These are phyloP conservation scores for Drosophila niveifrons DNA, from an alignment of 2,888 invertebrate genomes.

Conservation along the genomic window DNA sequence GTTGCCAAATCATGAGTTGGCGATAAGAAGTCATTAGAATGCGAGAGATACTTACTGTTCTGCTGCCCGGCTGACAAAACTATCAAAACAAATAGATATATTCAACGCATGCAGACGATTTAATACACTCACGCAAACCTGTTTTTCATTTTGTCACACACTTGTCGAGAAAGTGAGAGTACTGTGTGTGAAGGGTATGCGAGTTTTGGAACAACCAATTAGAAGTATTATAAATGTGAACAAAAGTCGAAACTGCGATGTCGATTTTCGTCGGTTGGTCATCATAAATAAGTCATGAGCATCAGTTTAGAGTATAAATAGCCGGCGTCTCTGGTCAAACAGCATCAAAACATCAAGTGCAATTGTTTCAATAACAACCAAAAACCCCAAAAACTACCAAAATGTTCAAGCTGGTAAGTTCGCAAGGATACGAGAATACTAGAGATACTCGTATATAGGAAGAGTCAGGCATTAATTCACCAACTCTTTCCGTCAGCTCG, in stretches of 20 bases:
- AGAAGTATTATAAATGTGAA: conserved; percentile 45
- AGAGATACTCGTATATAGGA: background rate
- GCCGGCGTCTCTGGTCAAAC: conserved; percentile 17
- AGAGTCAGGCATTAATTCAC: background rate
- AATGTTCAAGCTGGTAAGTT: conserved; percentile 83
- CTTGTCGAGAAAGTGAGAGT: background rate
- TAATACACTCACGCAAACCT: background rate
- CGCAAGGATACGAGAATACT: conserved; percentile 1
- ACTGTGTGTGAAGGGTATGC: conserved; percentile 3
- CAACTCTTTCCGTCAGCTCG: conserved; percentile 55
- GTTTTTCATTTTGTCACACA: no score
- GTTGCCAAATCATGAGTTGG: conserved; percentile 42
- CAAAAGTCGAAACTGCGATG: conserved; percentile 13
- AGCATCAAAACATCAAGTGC: conserved; percentile 66
- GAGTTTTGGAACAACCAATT: conserved; percentile 27
- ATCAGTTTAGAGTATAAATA: conserved; percentile 68
- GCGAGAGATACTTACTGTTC: conserved; percentile 41
- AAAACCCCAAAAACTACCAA: conserved; percentile 53
- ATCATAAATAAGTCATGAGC: conserved; percentile 70
- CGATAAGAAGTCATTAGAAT: conserved; percentile 73
- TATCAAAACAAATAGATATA: conserved; percentile 47
- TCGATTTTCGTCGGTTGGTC: conserved; percentile 21
- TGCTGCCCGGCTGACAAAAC: conserved; percentile 51
- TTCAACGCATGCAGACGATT: background rate
- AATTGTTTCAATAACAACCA: conserved; percentile 55